Percentiles rank a stretch among this genome's conserved stretches.
phyloP scores from a whole-genome alignment of 2,888 invertebrate species.

The Parnassius smintheus region DNA sequence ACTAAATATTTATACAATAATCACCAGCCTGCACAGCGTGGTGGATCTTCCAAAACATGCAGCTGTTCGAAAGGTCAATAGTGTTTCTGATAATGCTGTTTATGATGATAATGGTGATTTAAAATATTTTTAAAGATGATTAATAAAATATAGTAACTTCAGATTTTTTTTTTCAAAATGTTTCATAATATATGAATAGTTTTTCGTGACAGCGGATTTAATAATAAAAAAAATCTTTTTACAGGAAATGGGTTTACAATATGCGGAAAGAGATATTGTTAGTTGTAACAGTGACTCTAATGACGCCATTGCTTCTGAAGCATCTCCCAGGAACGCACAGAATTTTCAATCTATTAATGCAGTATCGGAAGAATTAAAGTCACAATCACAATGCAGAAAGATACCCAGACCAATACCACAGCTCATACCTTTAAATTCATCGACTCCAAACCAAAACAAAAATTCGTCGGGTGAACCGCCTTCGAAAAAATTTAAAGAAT shows the following conservation, averaged over 20 bases:
- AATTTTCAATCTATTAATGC: conserved; percentile 46
- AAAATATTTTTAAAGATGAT: too few species aligned
- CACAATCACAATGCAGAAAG: conserved; percentile 58
- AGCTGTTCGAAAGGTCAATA: conserved; percentile 6
- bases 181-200: too few species aligned
- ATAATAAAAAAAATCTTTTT: conserved; percentile 40
- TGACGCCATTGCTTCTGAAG: conserved; percentile 54
- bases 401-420: conserved; percentile 86
- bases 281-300: conserved; percentile 72
- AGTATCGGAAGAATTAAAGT: conserved; percentile 51
- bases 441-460: conserved; percentile 68
- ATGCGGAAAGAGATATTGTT: conserved; percentile 62
- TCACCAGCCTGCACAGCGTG: too few species aligned
- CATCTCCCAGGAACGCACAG: conserved; percentile 45
- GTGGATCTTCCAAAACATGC: too few species aligned
- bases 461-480: conserved; percentile 65
- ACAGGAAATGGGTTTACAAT: conserved; percentile 70
- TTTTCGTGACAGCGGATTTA: too few species aligned
- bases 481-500: conserved; percentile 66
- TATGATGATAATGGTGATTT: too few species aligned
- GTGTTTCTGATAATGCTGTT: too few species aligned
- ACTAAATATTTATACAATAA: too few species aligned
- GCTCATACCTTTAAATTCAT: conserved; percentile 85
- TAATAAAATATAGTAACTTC: too few species aligned
- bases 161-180: too few species aligned